A percentile compares a stretch with the other conserved stretches of the same genome.
Conservation (phyloP, 2,888 invertebrate species). For the Dolichopus griseipennis region DNA sequence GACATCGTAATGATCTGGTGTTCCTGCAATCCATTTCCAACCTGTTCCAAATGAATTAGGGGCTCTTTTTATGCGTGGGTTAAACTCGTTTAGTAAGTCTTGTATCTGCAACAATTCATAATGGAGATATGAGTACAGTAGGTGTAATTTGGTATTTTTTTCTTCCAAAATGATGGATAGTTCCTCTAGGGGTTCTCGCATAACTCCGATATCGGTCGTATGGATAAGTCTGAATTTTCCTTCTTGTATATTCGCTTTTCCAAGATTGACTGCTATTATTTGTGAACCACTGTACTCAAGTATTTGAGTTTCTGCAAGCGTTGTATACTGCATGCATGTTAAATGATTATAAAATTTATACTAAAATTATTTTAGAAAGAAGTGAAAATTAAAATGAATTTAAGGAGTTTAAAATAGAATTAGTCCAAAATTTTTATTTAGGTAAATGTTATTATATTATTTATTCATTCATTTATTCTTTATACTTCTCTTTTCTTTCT, state of each 20-base stretch:
- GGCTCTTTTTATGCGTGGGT: too few relatives aligned
- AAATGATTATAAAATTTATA: slow-evolving; percentile 10
- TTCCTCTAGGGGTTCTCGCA: slow-evolving; percentile 2
- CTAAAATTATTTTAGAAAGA: neutral
- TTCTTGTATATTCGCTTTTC: slow-evolving; percentile 17
- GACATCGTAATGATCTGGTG: too few relatives aligned
- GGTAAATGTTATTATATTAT: too few relatives aligned
- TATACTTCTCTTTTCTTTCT: too few relatives aligned
- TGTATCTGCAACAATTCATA: neutral
- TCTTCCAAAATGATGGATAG: neutral
- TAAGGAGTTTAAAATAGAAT: too few relatives aligned
- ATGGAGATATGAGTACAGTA: neutral
- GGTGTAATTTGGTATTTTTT: neutral
- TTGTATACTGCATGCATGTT: neutral
- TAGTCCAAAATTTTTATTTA: too few relatives aligned
- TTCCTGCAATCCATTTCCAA: too few relatives aligned
- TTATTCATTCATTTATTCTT: too few relatives aligned
- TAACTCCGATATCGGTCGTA: slow-evolving; percentile 16
- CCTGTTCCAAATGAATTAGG: too few relatives aligned
- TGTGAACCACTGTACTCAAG: slow-evolving; percentile 18
- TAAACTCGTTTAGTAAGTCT: too few relatives aligned
- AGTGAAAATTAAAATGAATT: neutral
- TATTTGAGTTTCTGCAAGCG: slow-evolving; percentile 13
- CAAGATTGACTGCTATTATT: slow-evolving; percentile 15
- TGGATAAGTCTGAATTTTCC: slow-evolving; percentile 17